Evolutionary conservation across 1,140 invertebrate genomes (phyloP).

Genomic region (Cydia splendana): DNA sequence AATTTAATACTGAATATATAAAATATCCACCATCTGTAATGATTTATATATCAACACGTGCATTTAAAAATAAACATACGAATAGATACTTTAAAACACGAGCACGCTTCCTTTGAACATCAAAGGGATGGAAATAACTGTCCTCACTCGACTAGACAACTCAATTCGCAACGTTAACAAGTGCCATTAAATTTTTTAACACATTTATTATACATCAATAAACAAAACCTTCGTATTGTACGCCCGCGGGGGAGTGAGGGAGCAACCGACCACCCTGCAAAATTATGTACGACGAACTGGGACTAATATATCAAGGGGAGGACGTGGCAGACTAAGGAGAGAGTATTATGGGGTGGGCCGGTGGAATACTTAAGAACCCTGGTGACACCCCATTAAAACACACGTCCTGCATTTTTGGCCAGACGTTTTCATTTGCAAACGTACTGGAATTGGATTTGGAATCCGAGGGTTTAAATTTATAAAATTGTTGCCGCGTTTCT

Average conservation of each 20-base stretch:
- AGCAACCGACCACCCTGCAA: conserved; percentile 68
- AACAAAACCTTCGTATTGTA: conserved; percentile 75
- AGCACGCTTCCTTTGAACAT: conserved; percentile 13
- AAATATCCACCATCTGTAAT: not conserved
- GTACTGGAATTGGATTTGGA: conserved; percentile 36
- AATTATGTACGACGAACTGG: conserved; percentile 80
- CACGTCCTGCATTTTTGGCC: conserved; percentile 74
- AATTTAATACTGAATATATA: no score
- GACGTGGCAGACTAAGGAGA: conserved; percentile 77
- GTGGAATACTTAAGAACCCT: conserved; percentile 78
- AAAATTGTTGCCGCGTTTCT: not conserved
- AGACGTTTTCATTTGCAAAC: conserved; percentile 71
- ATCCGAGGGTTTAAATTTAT: conserved; percentile 33
- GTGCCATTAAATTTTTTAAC: conserved; percentile 47
- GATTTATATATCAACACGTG: not conserved
- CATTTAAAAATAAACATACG: conserved; percentile 4
- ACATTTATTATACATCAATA: conserved; percentile 62
- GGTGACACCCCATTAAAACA: conserved; percentile 79
- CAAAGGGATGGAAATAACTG: conserved; percentile 28
- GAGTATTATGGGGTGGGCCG: conserved; percentile 76
- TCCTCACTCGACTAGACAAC: conserved; percentile 17
- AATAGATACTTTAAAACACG: conserved; percentile 8
- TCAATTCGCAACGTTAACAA: conserved; percentile 22
- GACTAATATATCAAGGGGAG: conserved; percentile 79
- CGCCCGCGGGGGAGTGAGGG: conserved; percentile 48